Conservation (phyloP, 2,113 vertebrate species). For the Oryzias woworae region DNA sequence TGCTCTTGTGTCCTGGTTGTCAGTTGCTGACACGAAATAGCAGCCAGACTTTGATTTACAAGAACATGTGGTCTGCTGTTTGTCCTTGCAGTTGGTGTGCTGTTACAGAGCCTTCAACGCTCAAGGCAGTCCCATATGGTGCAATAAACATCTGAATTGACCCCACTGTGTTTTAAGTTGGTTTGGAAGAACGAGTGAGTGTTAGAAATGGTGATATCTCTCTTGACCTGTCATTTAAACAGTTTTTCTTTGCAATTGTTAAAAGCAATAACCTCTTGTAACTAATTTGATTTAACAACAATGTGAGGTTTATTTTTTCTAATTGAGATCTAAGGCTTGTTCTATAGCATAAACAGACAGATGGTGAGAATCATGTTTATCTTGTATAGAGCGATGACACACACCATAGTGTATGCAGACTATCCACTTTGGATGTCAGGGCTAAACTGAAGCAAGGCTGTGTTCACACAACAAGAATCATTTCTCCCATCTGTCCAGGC, state of each 20-base stretch:
- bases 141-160: slow-evolving; percentile 47
- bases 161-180: slow-evolving; percentile 32
- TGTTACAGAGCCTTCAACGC: slow-evolving; percentile 52
- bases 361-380: slow-evolving; percentile 60
- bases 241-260: too few relatives aligned
- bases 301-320: slow-evolving; percentile 21
- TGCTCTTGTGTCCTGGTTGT: slow-evolving; percentile 48
- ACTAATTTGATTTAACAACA: background rate
- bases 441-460: slow-evolving; percentile 64
- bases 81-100: slow-evolving; percentile 67
- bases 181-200: slow-evolving; percentile 23
- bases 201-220: slow-evolving; percentile 4
- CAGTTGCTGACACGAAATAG: slow-evolving; percentile 36
- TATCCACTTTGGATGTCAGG: slow-evolving; percentile 67
- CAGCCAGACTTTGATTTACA: slow-evolving; percentile 65
- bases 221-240: slow-evolving; percentile 3
- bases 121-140: slow-evolving; percentile 59
- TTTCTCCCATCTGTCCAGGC: slow-evolving; percentile 81
- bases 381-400: slow-evolving; percentile 46
- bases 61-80: slow-evolving; percentile 66
- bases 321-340: slow-evolving; percentile 67
- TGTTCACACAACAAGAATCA: slow-evolving; percentile 75
- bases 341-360: slow-evolving; percentile 69
- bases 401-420: slow-evolving; percentile 50
- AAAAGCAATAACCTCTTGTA: slow-evolving; percentile 13